A percentile compares a stretch with the other conserved stretches of the same genome.
These are phyloP conservation scores for Zaprionus bogoriensis DNA, from an alignment of 2,888 invertebrate genomes.

Conservation along the genomic window DNA sequence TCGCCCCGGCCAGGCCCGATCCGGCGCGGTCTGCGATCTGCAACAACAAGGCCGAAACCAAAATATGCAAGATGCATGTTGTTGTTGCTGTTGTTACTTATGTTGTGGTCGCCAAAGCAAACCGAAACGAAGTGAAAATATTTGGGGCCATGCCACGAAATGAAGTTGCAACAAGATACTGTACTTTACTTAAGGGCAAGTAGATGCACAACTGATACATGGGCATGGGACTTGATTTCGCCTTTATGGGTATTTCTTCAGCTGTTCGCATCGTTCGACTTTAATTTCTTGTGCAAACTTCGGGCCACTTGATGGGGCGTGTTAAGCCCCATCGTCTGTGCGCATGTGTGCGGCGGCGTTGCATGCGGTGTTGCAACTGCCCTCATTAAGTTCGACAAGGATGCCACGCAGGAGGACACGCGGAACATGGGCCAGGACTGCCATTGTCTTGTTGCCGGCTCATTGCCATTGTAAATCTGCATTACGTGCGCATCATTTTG, in stretches of 20 bases:
- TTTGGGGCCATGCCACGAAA: conserved; percentile 75
- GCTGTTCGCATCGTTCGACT: conserved; percentile 38
- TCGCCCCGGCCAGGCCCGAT: not conserved
- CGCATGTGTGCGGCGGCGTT: conserved; percentile 9
- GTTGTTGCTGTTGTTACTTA: conserved; percentile 32
- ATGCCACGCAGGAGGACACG: conserved; percentile 51
- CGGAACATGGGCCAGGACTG: conserved; percentile 12
- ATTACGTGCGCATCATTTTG: conserved; percentile 79
- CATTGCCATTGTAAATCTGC: conserved; percentile 65
- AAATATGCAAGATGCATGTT: conserved; percentile 75
- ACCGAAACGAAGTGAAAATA: conserved; percentile 58
- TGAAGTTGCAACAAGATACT: conserved; percentile 78
- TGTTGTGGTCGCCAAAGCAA: conserved; percentile 57
- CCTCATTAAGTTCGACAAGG: conserved; percentile 64
- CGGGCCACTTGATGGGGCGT: conserved; percentile 55
- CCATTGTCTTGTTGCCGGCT: conserved; percentile 36
- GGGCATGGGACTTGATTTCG: conserved; percentile 60
- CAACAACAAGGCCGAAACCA: conserved; percentile 65
- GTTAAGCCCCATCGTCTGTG: conserved; percentile 38
- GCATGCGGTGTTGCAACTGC: conserved; percentile 51
- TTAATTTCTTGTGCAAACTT: conserved; percentile 78
- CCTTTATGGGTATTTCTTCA: conserved; percentile 52
- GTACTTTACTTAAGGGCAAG: conserved; percentile 79
- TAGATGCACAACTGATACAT: conserved; percentile 77
- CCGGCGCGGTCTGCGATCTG: not conserved